Conservation (phyloP, 1,140 invertebrate genomes). For the Tetranychus urticae region DNA sequence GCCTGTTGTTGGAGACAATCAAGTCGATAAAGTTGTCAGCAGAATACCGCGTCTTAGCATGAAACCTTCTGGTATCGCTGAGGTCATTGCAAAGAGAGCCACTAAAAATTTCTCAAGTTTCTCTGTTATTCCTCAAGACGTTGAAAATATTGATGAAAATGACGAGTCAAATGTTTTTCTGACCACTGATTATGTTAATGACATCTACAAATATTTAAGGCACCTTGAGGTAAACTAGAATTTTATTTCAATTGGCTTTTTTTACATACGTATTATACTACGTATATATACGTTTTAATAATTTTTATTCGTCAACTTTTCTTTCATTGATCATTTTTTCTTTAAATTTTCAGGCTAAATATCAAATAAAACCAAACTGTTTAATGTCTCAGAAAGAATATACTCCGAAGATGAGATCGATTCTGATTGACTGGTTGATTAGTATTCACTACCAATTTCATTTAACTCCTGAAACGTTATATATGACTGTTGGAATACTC, state of each 20-base stretch:
- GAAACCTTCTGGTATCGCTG: no score
- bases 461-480: conserved; percentile 68
- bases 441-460: conserved; percentile 73
- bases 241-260: conserved; percentile 1
- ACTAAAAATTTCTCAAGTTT: no score
- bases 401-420: conserved; percentile 56
- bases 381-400: conserved; percentile 25
- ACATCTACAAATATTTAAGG: conserved; percentile 56
- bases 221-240: conserved; percentile 34
- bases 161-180: conserved; percentile 46
- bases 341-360: conserved; percentile 4
- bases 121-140: conserved; percentile 10
- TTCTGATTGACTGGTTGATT: conserved; percentile 77
- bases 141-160: conserved; percentile 45
- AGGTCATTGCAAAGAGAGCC: no score
- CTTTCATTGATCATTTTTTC: neutral
- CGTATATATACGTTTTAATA: neutral
- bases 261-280: no score
- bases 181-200: conserved; percentile 52
- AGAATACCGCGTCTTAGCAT: no score
- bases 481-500: conserved; percentile 60
- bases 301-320: neutral
- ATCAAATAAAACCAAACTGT: conserved; percentile 8
- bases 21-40: no score
- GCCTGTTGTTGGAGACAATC: no score